A percentile compares a stretch with the other conserved stretches of the same genome.
Evolutionary conservation across 2,113 vertebrate genomes (phyloP).

Genomic region (Meleagris gallopavo): DNA sequence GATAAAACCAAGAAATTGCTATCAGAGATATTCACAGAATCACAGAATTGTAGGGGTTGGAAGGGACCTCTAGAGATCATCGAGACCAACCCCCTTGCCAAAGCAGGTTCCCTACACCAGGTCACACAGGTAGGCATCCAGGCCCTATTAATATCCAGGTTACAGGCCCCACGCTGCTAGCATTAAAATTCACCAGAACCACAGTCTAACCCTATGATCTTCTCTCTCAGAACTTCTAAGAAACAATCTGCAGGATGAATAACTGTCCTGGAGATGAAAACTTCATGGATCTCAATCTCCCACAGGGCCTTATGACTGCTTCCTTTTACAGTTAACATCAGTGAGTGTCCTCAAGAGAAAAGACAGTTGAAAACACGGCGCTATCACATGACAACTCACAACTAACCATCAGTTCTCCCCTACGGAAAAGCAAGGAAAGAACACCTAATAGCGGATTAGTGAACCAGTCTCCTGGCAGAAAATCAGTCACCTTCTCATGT

Average conservation of each 20-base stretch:
- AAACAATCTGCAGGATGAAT: neutral
- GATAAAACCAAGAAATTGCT: neutral
- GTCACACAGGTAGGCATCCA: no score
- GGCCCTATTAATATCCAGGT: neutral
- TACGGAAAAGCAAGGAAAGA: neutral
- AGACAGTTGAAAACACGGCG: neutral
- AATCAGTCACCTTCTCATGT: neutral
- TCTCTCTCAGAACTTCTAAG: neutral
- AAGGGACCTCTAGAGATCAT: no score
- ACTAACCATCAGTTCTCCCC: neutral
- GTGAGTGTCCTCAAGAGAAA: neutral
- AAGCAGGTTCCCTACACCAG: no score
- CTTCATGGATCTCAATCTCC: neutral
- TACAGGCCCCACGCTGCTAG: neutral
- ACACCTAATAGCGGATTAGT: neutral
- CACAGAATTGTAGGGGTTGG: no score
- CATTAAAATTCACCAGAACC: neutral
- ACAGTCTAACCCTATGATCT: neutral
- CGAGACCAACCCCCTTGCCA: no score
- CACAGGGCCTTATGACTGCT: neutral
- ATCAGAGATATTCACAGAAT: neutral
- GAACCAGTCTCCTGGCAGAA: constrained; percentile 58
- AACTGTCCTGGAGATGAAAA: neutral
- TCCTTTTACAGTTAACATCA: neutral
- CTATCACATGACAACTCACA: neutral